Evolutionary conservation across 2,888 invertebrate genomes (phyloP).

Genomic region (Diaprepes abbreviatus): DNA sequence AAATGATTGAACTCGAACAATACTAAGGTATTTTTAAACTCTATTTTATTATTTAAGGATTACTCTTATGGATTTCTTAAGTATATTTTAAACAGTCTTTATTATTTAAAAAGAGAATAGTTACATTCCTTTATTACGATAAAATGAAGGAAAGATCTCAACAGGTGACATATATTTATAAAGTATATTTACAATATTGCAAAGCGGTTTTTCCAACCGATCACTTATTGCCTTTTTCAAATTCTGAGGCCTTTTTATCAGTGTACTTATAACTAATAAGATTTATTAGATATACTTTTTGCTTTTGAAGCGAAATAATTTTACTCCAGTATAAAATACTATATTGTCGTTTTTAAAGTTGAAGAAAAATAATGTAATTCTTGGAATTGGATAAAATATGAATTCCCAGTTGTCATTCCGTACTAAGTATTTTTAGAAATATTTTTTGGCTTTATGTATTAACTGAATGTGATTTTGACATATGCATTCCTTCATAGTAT

Average conservation of each 20-base stretch:
- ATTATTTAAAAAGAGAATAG: slow-evolving; percentile 6
- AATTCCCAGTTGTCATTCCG: slow-evolving; percentile 24
- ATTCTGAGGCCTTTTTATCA: slow-evolving; percentile 56
- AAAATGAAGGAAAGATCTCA: slow-evolving; percentile 36
- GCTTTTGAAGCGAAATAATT: slow-evolving; percentile 26
- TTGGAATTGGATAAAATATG: background rate
- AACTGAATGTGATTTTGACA: slow-evolving; percentile 38
- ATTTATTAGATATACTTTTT: slow-evolving; percentile 46
- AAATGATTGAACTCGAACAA: no score
- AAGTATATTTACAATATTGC: slow-evolving; percentile 10
- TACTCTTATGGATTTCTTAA: no score
- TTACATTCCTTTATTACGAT: slow-evolving; percentile 22
- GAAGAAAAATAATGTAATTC: background rate
- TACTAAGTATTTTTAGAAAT: slow-evolving; percentile 16
- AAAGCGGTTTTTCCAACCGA: slow-evolving; percentile 5
- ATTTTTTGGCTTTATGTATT: slow-evolving; percentile 30
- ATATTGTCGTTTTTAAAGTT: slow-evolving; percentile 5
- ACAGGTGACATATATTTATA: slow-evolving; percentile 38
- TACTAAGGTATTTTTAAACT: no score
- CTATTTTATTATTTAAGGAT: no score
- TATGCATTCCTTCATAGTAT: slow-evolving; percentile 39
- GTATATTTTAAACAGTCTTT: background rate
- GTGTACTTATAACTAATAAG: slow-evolving; percentile 55
- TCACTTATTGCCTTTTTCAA: slow-evolving; percentile 52
- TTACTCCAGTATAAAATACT: slow-evolving; percentile 13